These are phyloP conservation scores for Elaphurus davidianus DNA, from an alignment of 2,113 vertebrate genomes.

Conservation along the genomic window DNA sequence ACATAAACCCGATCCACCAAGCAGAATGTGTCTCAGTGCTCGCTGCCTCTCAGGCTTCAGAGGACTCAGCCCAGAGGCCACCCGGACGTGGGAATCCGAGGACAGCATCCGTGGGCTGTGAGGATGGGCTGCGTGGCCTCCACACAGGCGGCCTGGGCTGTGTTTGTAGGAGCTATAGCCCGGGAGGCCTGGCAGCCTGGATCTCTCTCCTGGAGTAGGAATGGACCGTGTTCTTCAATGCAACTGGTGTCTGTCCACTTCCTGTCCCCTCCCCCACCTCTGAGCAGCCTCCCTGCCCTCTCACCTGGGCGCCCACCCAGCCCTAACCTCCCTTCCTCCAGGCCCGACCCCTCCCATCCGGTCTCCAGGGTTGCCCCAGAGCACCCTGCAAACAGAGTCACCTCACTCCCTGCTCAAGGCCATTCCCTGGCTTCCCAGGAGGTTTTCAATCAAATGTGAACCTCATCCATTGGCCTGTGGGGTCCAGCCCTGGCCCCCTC, in stretches of 20 bases:
- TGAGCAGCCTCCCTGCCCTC: background rate
- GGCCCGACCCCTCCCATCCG: background rate
- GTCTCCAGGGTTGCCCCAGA: too few species aligned
- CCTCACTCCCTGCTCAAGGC: background rate
- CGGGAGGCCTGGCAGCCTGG: background rate
- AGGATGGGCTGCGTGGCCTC: too few species aligned
- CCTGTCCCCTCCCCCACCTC: background rate
- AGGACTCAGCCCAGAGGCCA: background rate
- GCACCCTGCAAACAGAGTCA: too few species aligned
- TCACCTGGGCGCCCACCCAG: rapidly evolving
- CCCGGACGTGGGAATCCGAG: rapidly evolving
- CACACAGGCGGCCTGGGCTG: rapidly evolving
- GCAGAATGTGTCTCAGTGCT: background rate
- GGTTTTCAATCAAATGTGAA: too few species aligned
- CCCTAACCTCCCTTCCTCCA: background rate
- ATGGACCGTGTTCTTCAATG: rapidly evolving
- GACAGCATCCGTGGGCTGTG: rapidly evolving
- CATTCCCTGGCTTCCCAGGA: background rate
- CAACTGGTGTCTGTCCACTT: too few species aligned
- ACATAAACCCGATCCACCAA: too few species aligned
- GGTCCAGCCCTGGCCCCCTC: background rate
- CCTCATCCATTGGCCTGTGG: background rate
- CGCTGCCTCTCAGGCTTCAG: background rate
- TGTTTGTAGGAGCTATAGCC: background rate
- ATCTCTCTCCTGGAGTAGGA: background rate